Conservation (phyloP, 2,888 invertebrate species). For the Cheilosia vulpina region DNA sequence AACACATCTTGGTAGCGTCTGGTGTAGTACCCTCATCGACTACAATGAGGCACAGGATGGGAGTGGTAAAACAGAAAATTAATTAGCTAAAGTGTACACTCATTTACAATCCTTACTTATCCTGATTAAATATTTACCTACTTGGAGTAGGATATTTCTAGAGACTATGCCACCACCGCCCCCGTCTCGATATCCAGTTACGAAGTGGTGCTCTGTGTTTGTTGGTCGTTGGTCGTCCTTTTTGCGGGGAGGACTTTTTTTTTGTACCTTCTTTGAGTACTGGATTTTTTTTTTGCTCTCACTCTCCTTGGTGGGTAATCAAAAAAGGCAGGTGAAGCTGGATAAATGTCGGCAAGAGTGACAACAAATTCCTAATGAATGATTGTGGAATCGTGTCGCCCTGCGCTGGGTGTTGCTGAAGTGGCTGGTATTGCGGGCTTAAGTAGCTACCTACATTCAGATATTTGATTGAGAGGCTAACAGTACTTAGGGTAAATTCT, state of each 20-base stretch:
- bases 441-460: constrained; percentile 3
- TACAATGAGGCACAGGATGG: neutral
- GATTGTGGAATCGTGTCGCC: constrained; percentile 28
- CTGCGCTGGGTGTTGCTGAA: constrained; percentile 1
- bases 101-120: constrained; percentile 74
- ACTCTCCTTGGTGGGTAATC: neutral
- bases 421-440: constrained; percentile 15
- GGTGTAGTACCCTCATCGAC: neutral
- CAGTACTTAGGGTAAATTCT: too few species aligned
- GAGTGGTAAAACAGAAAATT: constrained; percentile 60
- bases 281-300: neutral
- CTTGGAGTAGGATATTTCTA: constrained; percentile 18
- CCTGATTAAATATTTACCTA: constrained; percentile 73
- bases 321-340: constrained; percentile 19
- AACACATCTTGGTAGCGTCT: neutral
- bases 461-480: neutral
- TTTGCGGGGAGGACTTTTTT: constrained; percentile 8
- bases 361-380: constrained; percentile 52
- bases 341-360: constrained; percentile 27
- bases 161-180: constrained; percentile 24
- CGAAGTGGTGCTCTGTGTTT: constrained; percentile 29
- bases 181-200: constrained; percentile 54
- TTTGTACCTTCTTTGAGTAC: constrained; percentile 11
- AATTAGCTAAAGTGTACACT: constrained; percentile 74
- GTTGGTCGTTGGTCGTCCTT: constrained; percentile 13